Percentiles rank a stretch among this genome's conserved stretches.
Conservation (phyloP, 2,888 invertebrate species). For the Sepiola atlantica region DNA sequence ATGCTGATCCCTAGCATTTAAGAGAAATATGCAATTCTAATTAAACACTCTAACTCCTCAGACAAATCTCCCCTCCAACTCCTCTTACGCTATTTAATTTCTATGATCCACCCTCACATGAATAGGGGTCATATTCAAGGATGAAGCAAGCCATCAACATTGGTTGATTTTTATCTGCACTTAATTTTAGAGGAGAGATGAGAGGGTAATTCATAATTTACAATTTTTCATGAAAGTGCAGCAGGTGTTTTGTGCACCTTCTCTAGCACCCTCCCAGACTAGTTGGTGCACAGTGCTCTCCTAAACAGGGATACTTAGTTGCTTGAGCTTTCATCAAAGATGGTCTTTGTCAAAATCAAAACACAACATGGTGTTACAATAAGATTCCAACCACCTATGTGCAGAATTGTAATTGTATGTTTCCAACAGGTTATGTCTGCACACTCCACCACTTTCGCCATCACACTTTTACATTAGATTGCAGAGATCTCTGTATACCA, state of each 20-base stretch:
- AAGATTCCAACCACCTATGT: too few relatives aligned
- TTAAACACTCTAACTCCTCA: not conserved
- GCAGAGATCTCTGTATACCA: too few relatives aligned
- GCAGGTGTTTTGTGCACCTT: not conserved
- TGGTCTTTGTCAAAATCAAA: too few relatives aligned
- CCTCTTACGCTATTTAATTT: not conserved
- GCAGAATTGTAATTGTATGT: too few relatives aligned
- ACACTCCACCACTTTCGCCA: too few relatives aligned
- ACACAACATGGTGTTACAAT: too few relatives aligned
- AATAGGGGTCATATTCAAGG: not conserved
- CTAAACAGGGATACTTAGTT: too few relatives aligned
- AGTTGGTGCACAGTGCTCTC: too few relatives aligned
- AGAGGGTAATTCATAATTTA: not conserved
- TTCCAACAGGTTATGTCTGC: too few relatives aligned
- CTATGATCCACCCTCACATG: not conserved
- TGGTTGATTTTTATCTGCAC: not conserved
- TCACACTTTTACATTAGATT: too few relatives aligned
- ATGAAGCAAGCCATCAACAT: not conserved
- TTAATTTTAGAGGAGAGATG: not conserved
- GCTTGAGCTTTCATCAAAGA: too few relatives aligned
- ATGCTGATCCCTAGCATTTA: not conserved
- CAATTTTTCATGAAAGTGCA: not conserved
- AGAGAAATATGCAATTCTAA: not conserved
- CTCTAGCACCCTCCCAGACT: too few relatives aligned
- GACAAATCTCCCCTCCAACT: not conserved